Evolutionary conservation across 2,888 invertebrate genomes (phyloP).

Genomic region (Eurytoma adleriae): DNA sequence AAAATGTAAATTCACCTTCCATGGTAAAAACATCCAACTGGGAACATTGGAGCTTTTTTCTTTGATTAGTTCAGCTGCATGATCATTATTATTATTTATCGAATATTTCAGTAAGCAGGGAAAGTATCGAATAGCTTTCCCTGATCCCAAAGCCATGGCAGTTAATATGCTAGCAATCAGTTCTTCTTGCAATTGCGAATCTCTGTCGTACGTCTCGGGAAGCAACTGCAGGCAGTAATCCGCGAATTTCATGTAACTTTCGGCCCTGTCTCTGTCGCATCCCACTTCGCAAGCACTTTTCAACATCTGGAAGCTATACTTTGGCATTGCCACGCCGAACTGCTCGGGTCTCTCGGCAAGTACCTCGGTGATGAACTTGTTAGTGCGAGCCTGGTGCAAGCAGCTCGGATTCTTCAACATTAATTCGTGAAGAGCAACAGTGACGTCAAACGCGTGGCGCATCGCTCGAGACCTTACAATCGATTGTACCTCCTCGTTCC

Average conservation of each 20-base stretch:
- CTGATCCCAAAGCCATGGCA: constrained; percentile 80
- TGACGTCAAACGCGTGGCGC: constrained; percentile 48
- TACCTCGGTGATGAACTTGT: constrained; percentile 1
- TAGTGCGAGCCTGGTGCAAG: background rate
- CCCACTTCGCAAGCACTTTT: constrained; percentile 59
- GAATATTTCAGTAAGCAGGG: constrained; percentile 79
- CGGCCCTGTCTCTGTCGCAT: constrained; percentile 50
- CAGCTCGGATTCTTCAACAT: constrained; percentile 13
- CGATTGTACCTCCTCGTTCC: background rate
- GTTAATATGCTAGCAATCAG: constrained; percentile 76
- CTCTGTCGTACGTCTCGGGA: background rate
- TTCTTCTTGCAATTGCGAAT: constrained; percentile 57
- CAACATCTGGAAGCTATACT: constrained; percentile 58
- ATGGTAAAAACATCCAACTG: constrained; percentile 83
- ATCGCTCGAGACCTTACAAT: constrained; percentile 28
- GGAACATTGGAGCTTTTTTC: constrained; percentile 77
- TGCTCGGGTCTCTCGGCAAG: constrained; percentile 15
- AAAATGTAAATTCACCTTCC: constrained; percentile 76
- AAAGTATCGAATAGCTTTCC: constrained; percentile 81
- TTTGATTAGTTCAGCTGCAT: constrained; percentile 75
- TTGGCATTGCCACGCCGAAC: background rate
- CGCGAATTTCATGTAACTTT: constrained; percentile 64
- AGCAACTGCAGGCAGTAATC: constrained; percentile 64
- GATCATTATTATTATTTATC: constrained; percentile 67
- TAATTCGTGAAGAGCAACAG: constrained; percentile 28